Conservation (phyloP, 2,888 invertebrate species). For the Chironomus tentans region DNA sequence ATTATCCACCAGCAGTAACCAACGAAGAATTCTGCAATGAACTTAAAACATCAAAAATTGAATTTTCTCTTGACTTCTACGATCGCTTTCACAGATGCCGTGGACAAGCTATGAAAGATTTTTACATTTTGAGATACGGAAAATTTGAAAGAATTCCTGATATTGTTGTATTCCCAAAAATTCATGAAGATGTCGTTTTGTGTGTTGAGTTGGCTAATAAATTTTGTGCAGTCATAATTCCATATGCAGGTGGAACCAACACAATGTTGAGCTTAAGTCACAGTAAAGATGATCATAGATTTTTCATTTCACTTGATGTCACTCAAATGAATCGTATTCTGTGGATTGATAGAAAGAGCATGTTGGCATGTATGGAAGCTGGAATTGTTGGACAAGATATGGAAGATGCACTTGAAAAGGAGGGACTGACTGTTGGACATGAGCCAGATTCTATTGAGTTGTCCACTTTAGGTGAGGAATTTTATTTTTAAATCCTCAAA, state of each 20-base stretch:
- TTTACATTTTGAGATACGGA: background rate
- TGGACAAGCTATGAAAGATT: slow-evolving; percentile 1
- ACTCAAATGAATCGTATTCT: slow-evolving; percentile 13
- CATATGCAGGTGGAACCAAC: slow-evolving; percentile 3
- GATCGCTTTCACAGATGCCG: background rate
- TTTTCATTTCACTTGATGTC: background rate
- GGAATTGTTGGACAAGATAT: slow-evolving; percentile 3
- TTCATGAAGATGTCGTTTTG: background rate
- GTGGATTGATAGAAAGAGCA: too few relatives aligned
- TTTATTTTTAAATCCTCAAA: too few relatives aligned
- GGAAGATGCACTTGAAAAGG: background rate
- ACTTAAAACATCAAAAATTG: background rate
- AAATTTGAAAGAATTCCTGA: slow-evolving; percentile 12
- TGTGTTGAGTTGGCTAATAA: slow-evolving; percentile 8
- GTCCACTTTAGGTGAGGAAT: background rate
- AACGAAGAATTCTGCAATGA: too few relatives aligned
- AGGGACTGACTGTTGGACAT: background rate
- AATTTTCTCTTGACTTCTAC: background rate
- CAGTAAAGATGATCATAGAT: background rate
- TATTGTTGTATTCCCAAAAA: slow-evolving; percentile 10
- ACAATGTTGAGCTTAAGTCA: background rate
- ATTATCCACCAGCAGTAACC: too few relatives aligned
- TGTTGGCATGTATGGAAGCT: background rate
- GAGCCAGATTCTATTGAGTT: slow-evolving; percentile 17
- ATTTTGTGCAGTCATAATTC: background rate